A percentile compares a stretch with the other conserved stretches of the same genome.
Evolutionary conservation across 2,797 vertebrate genomes (phyloP).

Genomic region (Danio choprae): DNA sequence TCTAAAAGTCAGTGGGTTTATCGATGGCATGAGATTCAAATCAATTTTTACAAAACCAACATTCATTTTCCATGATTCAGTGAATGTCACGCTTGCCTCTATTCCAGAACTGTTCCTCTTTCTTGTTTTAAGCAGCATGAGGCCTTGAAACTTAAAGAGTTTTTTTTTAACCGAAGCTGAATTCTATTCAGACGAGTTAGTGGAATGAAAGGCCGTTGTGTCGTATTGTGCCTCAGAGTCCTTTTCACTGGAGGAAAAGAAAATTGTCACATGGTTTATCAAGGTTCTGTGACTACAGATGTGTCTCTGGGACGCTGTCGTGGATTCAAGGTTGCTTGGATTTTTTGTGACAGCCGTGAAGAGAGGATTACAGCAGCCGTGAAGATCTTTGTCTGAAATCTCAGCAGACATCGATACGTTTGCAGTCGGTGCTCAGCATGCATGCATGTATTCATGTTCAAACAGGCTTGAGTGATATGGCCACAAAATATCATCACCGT

Average conservation of each 20-base stretch:
- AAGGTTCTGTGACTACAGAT: slow-evolving; percentile 56
- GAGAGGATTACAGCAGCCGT: slow-evolving; percentile 59
- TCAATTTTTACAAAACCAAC: slow-evolving; percentile 43
- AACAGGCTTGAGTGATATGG: background rate
- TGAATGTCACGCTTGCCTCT: slow-evolving; percentile 51
- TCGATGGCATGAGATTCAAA: slow-evolving; percentile 40
- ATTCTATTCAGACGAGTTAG: slow-evolving; percentile 50
- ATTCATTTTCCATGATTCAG: slow-evolving; percentile 50
- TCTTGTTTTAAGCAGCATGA: slow-evolving; percentile 52
- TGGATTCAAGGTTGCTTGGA: slow-evolving; percentile 62
- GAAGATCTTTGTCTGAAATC: slow-evolving; percentile 61
- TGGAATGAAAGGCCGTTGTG: slow-evolving; percentile 52
- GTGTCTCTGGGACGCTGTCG: slow-evolving; percentile 60
- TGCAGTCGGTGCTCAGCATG: too few species aligned
- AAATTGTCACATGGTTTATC: slow-evolving; percentile 64
- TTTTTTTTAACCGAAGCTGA: slow-evolving; percentile 26
- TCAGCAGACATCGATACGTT: slow-evolving; percentile 32
- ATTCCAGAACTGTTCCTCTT: slow-evolving; percentile 37
- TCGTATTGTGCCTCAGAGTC: slow-evolving; percentile 54
- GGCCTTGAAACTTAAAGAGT: slow-evolving; percentile 56
- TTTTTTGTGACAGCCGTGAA: slow-evolving; percentile 64
- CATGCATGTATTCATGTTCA: background rate
- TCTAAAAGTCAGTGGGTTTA: slow-evolving; percentile 36
- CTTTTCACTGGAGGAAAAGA: slow-evolving; percentile 51
- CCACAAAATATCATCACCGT: too few species aligned